Base-by-base conservation (phyloP, 2,888 invertebrate genomes). In the Watsonalla binaria region DNA sequence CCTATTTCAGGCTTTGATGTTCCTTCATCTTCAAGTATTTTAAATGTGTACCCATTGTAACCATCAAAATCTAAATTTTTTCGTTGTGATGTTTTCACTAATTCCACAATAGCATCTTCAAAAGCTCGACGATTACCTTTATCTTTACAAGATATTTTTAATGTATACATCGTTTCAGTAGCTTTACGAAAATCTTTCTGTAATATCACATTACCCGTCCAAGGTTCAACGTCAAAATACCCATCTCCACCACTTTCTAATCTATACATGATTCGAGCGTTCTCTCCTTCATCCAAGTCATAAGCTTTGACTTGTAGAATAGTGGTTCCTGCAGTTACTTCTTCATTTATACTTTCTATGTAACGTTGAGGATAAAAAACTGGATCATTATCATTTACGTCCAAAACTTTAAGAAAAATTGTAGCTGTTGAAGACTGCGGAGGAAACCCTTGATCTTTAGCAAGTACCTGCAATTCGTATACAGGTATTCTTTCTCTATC, bases 341-440 rank as follows among this genome's bases (percentile, higher is more conserved):
- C 94, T 69, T 96, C 95, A 42, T 93, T 91, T 47, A 98, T 90
- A 47, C 94, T 92, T 65, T 96, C 92, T 76, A 97, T 95, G 82
- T 98, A 98, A 72, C 94, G 93, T 75, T 93, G 93, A 0, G 98
- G 98, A 87, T 98, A 98, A 89, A 99, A 98, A 71, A 94, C 93
- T 0, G 98, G 98, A 68, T 93, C 93, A 80, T 98, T 98, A 84
- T 99, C 98, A 82, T 99, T 98, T 11, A 97, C 94, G 84, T 98
- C 98, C 57, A 94, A 90, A 14, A 99, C 93, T 63, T 92, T 94
- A 6, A 99, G 84, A 71, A 93, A 92, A 51, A 99, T 94, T 0
- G 97, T 96, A 7, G 97, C 97, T 0, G 97, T 97, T 6, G 98
- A 96, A 14, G 97, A 96, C 77, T 97, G 95, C 0, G 97, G 95